Percentiles rank a stretch among this genome's conserved stretches.
Conservation (phyloP, 2,113 vertebrate species). For the Ondatra zibethicus region DNA sequence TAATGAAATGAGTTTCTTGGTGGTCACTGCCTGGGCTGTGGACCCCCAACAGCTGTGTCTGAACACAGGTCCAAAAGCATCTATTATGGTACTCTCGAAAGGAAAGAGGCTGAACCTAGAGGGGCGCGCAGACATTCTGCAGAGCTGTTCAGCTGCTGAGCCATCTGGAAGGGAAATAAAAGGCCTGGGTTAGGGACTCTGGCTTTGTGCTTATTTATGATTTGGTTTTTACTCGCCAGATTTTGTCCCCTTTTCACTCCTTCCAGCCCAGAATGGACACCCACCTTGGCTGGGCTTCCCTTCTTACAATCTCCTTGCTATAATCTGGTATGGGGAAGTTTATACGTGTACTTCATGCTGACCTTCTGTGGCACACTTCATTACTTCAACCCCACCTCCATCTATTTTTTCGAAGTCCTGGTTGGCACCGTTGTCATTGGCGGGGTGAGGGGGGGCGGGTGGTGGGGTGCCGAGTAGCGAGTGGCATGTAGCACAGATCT, state of each 20-base stretch:
- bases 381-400: constrained; percentile 11
- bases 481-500: neutral
- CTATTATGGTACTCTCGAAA: constrained; percentile 67
- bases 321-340: constrained; percentile 24
- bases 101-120: neutral
- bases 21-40: constrained; percentile 39
- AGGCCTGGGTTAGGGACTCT: constrained; percentile 75
- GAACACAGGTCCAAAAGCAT: constrained; percentile 61
- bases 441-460: too few species aligned
- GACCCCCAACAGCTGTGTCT: constrained; percentile 63
- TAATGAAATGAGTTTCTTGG: constrained; percentile 46
- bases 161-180: constrained; percentile 88
- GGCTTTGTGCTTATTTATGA: constrained; percentile 82
- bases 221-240: constrained; percentile 54
- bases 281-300: neutral
- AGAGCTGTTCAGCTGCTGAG: constrained; percentile 84
- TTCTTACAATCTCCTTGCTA: constrained; percentile 54
- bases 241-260: constrained; percentile 60
- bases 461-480: neutral
- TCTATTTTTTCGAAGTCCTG: neutral
- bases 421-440: neutral
- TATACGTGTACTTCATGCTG: neutral
- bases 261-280: constrained; percentile 39
- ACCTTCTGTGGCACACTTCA: neutral
- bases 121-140: constrained; percentile 60